Evolutionary conservation across 1,140 invertebrate species (phyloP).

Genomic region (Aphaenogaster rudis): DNA sequence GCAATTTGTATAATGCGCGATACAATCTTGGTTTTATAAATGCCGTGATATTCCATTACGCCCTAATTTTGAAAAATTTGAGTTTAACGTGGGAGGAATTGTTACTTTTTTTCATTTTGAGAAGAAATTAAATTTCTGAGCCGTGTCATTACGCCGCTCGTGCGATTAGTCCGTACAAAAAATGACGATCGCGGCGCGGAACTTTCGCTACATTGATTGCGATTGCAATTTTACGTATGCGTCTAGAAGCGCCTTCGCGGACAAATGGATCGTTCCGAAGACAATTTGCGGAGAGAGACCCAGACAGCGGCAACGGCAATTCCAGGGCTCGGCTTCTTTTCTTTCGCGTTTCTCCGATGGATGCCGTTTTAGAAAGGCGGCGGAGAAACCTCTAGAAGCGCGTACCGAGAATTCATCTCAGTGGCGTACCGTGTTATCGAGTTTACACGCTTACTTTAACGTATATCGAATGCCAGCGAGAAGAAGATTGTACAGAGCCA

Average conservation of each 20-base stretch:
- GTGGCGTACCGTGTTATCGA: slow-evolving; percentile 46
- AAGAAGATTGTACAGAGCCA: background rate
- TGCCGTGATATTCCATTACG: background rate
- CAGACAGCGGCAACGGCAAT: slow-evolving; percentile 40
- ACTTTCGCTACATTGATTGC: slow-evolving; percentile 58
- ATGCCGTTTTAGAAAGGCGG: slow-evolving; percentile 82
- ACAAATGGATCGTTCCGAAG: slow-evolving; percentile 38
- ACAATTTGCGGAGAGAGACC: slow-evolving; percentile 39
- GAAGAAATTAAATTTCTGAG: background rate
- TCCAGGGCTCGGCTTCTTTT: slow-evolving; percentile 43
- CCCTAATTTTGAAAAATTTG: background rate
- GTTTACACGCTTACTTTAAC: slow-evolving; percentile 40
- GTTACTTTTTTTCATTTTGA: background rate
- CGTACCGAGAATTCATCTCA: slow-evolving; percentile 74
- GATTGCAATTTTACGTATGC: slow-evolving; percentile 43
- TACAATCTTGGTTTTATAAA: background rate
- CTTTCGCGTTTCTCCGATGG: slow-evolving; percentile 78
- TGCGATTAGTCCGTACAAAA: slow-evolving; percentile 19
- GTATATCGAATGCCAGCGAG: slow-evolving; percentile 22
- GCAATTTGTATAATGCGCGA: background rate
- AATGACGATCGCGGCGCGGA: background rate
- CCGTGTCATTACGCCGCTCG: background rate
- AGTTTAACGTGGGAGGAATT: too few relatives aligned
- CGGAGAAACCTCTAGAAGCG: slow-evolving; percentile 81
- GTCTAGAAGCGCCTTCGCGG: background rate